Evolutionary conservation across 2,113 vertebrate genomes (phyloP).

Genomic region (Oryctolagus cuniculus): mOryCun1.1 NC_091443.1:47138501-47139000

Average conservation of each 20-base stretch:
- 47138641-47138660: neutral
- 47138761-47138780: neutral
- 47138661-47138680: neutral
- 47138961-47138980: neutral
- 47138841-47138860: neutral
- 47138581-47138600: neutral
- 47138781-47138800: neutral
- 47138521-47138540: neutral
- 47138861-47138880: neutral
- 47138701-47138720: neutral
- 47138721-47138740: neutral
- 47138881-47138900: neutral
- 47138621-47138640: slow-evolving; percentile 37
- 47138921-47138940: neutral
- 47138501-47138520: neutral
- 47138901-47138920: neutral
- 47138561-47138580: neutral
- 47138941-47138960: neutral
- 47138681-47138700: neutral
- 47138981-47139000: neutral
- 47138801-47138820: neutral
- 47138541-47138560: neutral
- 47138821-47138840: too few relatives aligned
- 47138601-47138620: neutral
- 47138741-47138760: neutral